Conservation (phyloP, 2,888 invertebrate genomes). For the Elmis aenea region DNA sequence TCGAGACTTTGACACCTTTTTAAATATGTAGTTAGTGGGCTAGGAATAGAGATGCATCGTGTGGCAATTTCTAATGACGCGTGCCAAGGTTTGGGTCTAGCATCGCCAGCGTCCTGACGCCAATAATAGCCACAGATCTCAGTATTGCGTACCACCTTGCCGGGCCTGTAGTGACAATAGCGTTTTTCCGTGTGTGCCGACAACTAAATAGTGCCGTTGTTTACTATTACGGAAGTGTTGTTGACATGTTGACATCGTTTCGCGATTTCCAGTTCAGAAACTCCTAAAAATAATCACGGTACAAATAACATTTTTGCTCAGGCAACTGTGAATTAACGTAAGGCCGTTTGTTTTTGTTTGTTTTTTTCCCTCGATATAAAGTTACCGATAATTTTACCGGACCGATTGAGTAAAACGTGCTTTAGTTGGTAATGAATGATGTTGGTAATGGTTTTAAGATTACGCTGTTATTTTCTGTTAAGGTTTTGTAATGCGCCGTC, state of each 20-base stretch:
- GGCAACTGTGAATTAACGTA: too few species aligned
- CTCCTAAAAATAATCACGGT: too few species aligned
- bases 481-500: too few species aligned
- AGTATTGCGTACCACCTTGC: conserved; percentile 32
- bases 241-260: conserved; percentile 6
- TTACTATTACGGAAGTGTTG: conserved; percentile 5
- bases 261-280: too few species aligned
- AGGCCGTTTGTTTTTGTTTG: too few species aligned
- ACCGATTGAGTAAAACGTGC: too few species aligned
- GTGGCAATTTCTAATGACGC: conserved; percentile 9
- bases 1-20: neutral
- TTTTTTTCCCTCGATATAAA: too few species aligned
- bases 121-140: conserved; percentile 30
- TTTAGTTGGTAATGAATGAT: too few species aligned
- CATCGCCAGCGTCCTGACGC: conserved; percentile 34
- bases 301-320: too few species aligned
- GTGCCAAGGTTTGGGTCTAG: conserved; percentile 17
- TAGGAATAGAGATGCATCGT: conserved; percentile 1
- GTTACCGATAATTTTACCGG: too few species aligned
- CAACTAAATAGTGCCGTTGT: conserved; percentile 6
- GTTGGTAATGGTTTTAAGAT: too few species aligned
- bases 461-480: too few species aligned
- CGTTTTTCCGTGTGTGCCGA: conserved; percentile 15
- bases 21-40: conserved; percentile 1
- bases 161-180: conserved; percentile 32